These are phyloP conservation scores for Actinostola sp. DNA, from an alignment of 92 coral and sea anemone species.

Conservation along the genomic window DNA sequence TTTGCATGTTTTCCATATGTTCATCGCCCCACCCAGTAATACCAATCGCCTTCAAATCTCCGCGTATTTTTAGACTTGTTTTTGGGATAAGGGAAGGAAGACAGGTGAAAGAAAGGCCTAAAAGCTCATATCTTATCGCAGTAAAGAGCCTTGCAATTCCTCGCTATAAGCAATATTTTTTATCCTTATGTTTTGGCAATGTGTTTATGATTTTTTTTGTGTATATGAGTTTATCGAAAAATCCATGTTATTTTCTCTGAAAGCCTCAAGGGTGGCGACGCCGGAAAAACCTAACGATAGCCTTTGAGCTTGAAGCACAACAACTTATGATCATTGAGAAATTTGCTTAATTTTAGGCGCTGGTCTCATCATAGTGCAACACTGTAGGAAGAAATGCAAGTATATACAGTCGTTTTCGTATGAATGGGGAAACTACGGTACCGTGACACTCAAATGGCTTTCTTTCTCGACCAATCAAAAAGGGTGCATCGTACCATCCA, in stretches of 20 bases:
- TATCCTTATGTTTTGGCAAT: too few relatives aligned
- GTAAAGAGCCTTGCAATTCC: too few relatives aligned
- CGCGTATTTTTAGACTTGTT: not conserved
- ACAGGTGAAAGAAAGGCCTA: not conserved
- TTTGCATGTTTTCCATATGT: not conserved
- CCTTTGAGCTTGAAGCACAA: not conserved
- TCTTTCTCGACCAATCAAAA: too few relatives aligned
- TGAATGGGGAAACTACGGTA: too few relatives aligned
- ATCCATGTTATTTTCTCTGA: not conserved
- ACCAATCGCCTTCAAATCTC: not conserved
- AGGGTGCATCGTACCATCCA: too few relatives aligned
- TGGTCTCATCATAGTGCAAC: not conserved
- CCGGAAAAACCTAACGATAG: constrained; percentile 4
- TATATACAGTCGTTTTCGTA: not conserved
- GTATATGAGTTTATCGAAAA: not conserved
- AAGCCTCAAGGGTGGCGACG: not conserved
- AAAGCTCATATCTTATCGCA: too few relatives aligned
- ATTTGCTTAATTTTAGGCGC: not conserved
- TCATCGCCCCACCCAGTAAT: not conserved
- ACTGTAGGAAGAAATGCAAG: not conserved
- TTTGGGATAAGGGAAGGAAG: not conserved
- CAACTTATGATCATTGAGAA: not conserved
- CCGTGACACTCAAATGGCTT: too few relatives aligned
- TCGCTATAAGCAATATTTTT: too few relatives aligned
- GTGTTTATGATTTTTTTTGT: not conserved